Evolutionary conservation across 1,140 invertebrate genomes (phyloP), one percentile per base, ranked within the genome.

Genomic region (Trissolcus basalis): DNA sequence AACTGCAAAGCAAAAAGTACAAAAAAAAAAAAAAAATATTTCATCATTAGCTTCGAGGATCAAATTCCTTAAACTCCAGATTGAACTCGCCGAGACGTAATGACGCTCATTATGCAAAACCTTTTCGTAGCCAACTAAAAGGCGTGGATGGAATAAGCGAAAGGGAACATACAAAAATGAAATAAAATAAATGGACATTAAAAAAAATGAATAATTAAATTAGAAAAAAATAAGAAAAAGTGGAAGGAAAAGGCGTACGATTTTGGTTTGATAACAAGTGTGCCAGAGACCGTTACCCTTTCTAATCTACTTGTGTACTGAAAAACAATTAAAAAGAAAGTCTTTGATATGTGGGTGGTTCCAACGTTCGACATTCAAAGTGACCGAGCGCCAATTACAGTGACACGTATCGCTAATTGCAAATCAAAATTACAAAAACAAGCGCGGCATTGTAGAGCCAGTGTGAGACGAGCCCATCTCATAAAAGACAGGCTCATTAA

Each of bases 1-100:
- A 93, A 85, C 92, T 92, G 80, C 56, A 79, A 80, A 77, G 11
- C 61, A 50, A 73, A 48, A 48, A 53, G 2, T 36, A 44, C n/a
- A 39, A 39, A 39, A 11, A 1, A 39, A 39, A 4, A 3, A 27
- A 27, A 27, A n/a, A n/a, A n/a, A n/a, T n/a, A n/a, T n/a, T n/a
- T n/a, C n/a, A n/a, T n/a, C n/a, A n/a, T n/a, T n/a, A n/a, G n/a
- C n/a, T n/a, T n/a, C n/a, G n/a, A n/a, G n/a, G n/a, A n/a, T n/a
- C n/a, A n/a, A n/a, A n/a, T n/a, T n/a, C n/a, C n/a, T n/a, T n/a
- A n/a, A n/a, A n/a, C n/a, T n/a, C n/a, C n/a, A n/a, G n/a, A n/a
- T n/a, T n/a, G n/a, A n/a, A n/a, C n/a, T n/a, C n/a, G n/a, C n/a
- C n/a, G n/a, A n/a, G n/a, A n/a, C n/a, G n/a, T n/a, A n/a, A n/a